A percentile compares a stretch with the other conserved stretches of the same genome.
phyloP scores from a whole-genome alignment of 2,797 vertebrate species.

The Tokudaia muenninki region DNA sequence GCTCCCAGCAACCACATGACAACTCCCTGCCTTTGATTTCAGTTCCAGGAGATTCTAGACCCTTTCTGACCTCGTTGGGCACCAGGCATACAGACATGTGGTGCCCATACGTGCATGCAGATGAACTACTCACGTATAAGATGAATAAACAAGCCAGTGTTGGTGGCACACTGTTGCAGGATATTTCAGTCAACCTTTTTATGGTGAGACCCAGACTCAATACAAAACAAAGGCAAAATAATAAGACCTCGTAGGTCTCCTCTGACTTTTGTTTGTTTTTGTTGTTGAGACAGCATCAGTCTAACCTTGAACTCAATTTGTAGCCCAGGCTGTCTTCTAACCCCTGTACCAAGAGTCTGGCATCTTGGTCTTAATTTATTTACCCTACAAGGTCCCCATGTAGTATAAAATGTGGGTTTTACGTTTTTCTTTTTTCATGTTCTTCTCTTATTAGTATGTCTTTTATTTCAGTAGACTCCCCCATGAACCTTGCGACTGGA shows the following conservation, averaged over 20 bases:
- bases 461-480: too few relatives aligned
- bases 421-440: neutral
- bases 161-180: neutral
- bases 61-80: neutral
- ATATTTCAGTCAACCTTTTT: neutral
- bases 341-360: neutral
- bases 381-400: neutral
- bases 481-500: neutral
- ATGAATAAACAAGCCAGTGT: neutral
- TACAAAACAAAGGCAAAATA: neutral
- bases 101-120: neutral
- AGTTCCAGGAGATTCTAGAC: neutral
- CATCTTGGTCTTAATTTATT: neutral
- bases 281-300: neutral
- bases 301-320: neutral
- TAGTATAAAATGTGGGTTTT: neutral
- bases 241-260: neutral
- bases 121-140: neutral
- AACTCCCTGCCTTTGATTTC: neutral
- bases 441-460: neutral
- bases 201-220: neutral
- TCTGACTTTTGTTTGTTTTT: neutral
- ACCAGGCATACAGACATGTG: neutral
- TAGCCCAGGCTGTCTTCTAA: neutral
- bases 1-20: neutral